Conservation (phyloP, 2,888 invertebrate species). For the Hetaerina titia region DNA sequence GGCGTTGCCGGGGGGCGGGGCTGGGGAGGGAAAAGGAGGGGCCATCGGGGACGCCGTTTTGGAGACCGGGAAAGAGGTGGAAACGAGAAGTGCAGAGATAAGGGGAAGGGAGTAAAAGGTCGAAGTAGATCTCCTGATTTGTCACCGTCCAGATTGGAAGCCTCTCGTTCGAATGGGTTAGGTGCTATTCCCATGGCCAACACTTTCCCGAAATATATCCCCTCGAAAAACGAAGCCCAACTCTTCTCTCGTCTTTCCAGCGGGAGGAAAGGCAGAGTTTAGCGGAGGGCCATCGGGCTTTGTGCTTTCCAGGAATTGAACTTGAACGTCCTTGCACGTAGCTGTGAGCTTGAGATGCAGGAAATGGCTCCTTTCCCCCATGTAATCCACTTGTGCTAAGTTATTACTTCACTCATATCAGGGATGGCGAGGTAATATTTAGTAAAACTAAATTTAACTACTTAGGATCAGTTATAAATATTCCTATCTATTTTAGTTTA, state of each 20-base stretch:
- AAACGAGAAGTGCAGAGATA: constrained; percentile 2
- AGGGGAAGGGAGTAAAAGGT: neutral
- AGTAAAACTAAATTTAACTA: too few species aligned
- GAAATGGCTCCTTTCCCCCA: neutral
- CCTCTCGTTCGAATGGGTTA: neutral
- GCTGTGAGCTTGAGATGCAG: neutral
- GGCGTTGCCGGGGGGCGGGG: neutral
- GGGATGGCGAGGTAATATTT: too few species aligned
- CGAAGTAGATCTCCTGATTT: constrained; percentile 20
- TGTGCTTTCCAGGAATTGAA: constrained; percentile 37
- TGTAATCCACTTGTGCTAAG: too few species aligned
- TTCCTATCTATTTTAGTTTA: too few species aligned
- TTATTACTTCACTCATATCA: too few species aligned
- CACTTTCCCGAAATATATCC: neutral
- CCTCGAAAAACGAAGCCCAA: neutral
- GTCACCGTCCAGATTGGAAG: constrained; percentile 45
- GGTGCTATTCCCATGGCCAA: neutral
- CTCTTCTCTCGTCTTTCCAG: too few species aligned
- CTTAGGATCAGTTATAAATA: too few species aligned
- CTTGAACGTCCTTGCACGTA: neutral
- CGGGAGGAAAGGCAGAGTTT: neutral
- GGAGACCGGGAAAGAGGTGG: neutral
- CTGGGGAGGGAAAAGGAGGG: neutral
- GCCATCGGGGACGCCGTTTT: neutral
- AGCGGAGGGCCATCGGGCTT: neutral